phyloP scores from a whole-genome alignment of 1,140 invertebrate species.

The Nebria ingens region DNA sequence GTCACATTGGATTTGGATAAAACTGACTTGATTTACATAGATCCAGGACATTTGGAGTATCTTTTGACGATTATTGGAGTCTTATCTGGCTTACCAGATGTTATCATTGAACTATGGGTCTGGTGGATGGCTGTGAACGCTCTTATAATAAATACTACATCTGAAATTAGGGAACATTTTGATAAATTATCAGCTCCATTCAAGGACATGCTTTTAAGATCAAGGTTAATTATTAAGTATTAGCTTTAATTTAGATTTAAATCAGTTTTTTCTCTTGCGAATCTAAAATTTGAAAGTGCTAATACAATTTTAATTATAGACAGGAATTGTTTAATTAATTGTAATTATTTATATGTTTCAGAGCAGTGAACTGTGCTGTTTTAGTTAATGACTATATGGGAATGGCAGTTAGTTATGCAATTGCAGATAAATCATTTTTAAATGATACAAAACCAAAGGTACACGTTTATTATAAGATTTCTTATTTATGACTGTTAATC shows the following conservation, averaged over 20 bases:
- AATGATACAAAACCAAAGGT: slow-evolving; percentile 45
- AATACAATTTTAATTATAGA: not conserved
- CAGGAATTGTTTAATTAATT: not conserved
- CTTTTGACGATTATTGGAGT: slow-evolving; percentile 45
- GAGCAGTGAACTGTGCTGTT: slow-evolving; percentile 50
- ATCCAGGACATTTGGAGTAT: slow-evolving; percentile 48
- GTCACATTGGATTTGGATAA: slow-evolving; percentile 39
- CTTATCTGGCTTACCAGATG: slow-evolving; percentile 39
- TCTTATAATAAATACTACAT: slow-evolving; percentile 50
- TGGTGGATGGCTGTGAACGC: slow-evolving; percentile 59
- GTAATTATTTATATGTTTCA: slow-evolving; percentile 17
- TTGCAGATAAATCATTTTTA: slow-evolving; percentile 44
- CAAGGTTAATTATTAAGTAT: slow-evolving; percentile 19
- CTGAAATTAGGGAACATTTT: slow-evolving; percentile 38
- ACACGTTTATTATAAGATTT: slow-evolving; percentile 12
- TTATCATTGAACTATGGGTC: slow-evolving; percentile 50
- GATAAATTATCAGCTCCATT: slow-evolving; percentile 21
- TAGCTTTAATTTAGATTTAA: not conserved
- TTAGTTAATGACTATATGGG: slow-evolving; percentile 56
- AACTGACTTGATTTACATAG: slow-evolving; percentile 44
- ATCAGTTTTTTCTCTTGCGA: too few relatives aligned
- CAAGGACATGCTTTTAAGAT: slow-evolving; percentile 15
- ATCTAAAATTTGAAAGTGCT: not conserved
- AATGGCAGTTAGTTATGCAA: slow-evolving; percentile 50
- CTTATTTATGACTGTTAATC: too few relatives aligned